Evolutionary conservation across 2,888 invertebrate species (phyloP).

Genomic region (Noctua fimbriata): DNA sequence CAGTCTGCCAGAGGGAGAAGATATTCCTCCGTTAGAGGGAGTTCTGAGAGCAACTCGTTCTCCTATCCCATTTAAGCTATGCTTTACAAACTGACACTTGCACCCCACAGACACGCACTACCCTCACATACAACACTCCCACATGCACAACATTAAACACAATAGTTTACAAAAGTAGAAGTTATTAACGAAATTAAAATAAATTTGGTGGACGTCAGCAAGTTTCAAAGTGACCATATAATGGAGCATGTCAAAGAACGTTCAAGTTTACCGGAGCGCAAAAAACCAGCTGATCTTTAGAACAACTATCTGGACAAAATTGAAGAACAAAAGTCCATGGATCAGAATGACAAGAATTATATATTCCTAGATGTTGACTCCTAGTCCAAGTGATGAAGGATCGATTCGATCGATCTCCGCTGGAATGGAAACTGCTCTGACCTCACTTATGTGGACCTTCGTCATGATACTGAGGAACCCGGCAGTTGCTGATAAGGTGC

Average conservation of each 20-base stretch:
- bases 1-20: too few relatives aligned
- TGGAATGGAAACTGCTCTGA: constrained; percentile 97
- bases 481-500: constrained; percentile 92
- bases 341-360: too few relatives aligned
- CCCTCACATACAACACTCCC: too few relatives aligned
- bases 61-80: constrained; percentile 87
- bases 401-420: constrained; percentile 92
- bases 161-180: constrained; percentile 8
- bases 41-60: constrained; percentile 93
- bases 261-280: constrained; percentile 19
- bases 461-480: constrained; percentile 95
- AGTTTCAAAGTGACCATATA: constrained; percentile 71
- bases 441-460: constrained; percentile 94
- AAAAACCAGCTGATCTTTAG: constrained; percentile 72
- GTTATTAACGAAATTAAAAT: constrained; percentile 85
- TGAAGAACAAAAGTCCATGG: constrained; percentile 42
- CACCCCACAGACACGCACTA: too few relatives aligned
- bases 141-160: too few relatives aligned
- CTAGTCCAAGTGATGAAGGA: too few relatives aligned
- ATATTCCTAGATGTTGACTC: too few relatives aligned
- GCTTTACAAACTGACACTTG: constrained; percentile 40
- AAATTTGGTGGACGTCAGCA: constrained; percentile 76
- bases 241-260: constrained; percentile 61
- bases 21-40: constrained; percentile 78
- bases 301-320: constrained; percentile 74